Base-by-base conservation (phyloP, 1,140 invertebrate species). In the Drosophila saltans region DNA sequence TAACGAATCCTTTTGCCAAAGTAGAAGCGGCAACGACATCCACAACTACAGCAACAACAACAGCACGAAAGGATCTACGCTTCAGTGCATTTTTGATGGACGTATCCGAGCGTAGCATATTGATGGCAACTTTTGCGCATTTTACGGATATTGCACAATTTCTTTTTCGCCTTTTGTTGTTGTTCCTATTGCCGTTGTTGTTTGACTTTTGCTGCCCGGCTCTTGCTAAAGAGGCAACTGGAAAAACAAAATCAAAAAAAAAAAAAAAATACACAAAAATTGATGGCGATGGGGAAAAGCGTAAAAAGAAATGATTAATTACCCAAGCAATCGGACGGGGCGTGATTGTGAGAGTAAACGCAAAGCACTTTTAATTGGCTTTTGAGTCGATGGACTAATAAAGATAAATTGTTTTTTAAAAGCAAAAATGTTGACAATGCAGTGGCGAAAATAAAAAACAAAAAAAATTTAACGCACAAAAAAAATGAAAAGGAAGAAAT, bases 361-460 rank as follows among this genome's bases (percentile, higher is more conserved):
- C 66, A 88, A 86, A 88, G 86, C 67, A 83, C 78, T 78, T 89
- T 89, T 89, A 89, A 89, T 89, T 89, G 84, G 84, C 85, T 89
- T 89, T 89, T 84, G 84, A 83, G 83, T 88, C 83, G 45, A 86
- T 80, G 80, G 80, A 80, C 84, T 89, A 89, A 89, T 89, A 89
- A 89, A 89, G 84, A 89, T 89, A 89, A 89, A 89, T 89, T 89
- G 84, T 89, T 89, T 89, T 89, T 89, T 89, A 89, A 89, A 78
- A 81, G 75, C 84, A 85, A 81, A 83, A 89, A 83, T 82, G 80
- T 83, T 85, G 75, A 67, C 82, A 79, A 71, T 69, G 82, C 78
- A 55, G 59, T 26, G 40, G 6, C 16, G 1, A 2, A 26, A 11
- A 39, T 7, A 28, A 1, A 21, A 40, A 52, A 40, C 43, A 41